Base-by-base conservation (phyloP, 2,797 vertebrate species). In the Petrocephalus schoutedeni region DNA sequence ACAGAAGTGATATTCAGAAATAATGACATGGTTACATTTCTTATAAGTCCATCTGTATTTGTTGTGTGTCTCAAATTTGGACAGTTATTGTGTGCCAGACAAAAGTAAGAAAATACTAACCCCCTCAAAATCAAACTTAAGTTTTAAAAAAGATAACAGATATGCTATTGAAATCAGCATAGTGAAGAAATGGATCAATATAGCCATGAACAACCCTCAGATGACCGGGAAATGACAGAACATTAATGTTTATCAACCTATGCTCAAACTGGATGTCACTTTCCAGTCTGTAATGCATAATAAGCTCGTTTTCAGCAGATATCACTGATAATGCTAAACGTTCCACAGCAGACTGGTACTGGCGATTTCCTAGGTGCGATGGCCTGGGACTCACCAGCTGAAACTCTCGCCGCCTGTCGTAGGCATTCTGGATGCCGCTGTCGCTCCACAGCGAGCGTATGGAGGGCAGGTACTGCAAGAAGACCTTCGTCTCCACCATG, bases 401-500 rank as follows among this genome's bases (percentile, higher is more conserved):
- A 93, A 99, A 99, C 92, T 99, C 98, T 89, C 98, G 93, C 90
- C 98, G 97, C n/a, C 98, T 94, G 91, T 99, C 98, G 0, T 97
- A 99, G 0, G 98, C 98, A 3, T 97, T 94, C 95, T 99, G 98
- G 91, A 99, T 98, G 0, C 97, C 97, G 0, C 95, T 96, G 91
- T 99, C 98, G 0, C 92, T 93, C 98, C 98, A 99, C 12, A 99
- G 93, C 0, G 96, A 93, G 83, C 91, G 93, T 88, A 99, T 97
- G 90, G 97, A 95, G 0, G 96, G 91, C 90, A 98, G 94, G 92
- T 97, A 98, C 87, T 93, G 94, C 36, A 97, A 71, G 86, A 99
- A 99, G 0, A 97, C 94, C 0, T 90, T 88, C 0, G 96, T 96
- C 92, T 99, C 98, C 93, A 99, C 96, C 95, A 96, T 95, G 58